These are phyloP conservation scores for Antheraea mylitta DNA, from an alignment of 1,140 invertebrate species.

Conservation along the genomic window DNA sequence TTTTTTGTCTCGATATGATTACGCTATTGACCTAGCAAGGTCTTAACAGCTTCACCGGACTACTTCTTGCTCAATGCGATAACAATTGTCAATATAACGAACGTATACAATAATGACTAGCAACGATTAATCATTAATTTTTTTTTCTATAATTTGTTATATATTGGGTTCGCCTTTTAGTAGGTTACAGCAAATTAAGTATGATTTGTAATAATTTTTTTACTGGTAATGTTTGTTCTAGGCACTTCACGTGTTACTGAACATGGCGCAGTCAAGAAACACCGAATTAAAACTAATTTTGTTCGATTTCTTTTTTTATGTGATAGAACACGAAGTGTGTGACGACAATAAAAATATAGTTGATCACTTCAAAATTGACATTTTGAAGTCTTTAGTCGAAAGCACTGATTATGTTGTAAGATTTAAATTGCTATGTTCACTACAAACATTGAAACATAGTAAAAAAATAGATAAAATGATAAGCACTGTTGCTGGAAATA, in stretches of 20 bases:
- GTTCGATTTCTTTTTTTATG: conserved; percentile 41
- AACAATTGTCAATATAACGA: too few species aligned
- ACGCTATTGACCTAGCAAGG: too few species aligned
- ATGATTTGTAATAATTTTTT: too few species aligned
- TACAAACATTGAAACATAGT: conserved; percentile 15
- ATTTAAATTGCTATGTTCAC: conserved; percentile 22
- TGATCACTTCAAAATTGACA: conserved; percentile 16
- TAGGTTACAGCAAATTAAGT: too few species aligned
- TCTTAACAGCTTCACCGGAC: too few species aligned
- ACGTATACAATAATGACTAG: too few species aligned
- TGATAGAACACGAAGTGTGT: conserved; percentile 17
- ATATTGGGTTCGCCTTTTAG: too few species aligned
- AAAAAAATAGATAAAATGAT: conserved; percentile 31
- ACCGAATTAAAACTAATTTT: conserved; percentile 41
- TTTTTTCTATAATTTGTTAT: too few species aligned
- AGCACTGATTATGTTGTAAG: conserved; percentile 23
- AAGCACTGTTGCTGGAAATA: conserved; percentile 24
- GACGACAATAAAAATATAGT: conserved; percentile 26
- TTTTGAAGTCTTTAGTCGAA: conserved; percentile 28
- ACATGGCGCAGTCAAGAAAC: conserved; percentile 34
- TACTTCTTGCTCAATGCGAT: too few species aligned
- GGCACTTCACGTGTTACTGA: conserved; percentile 43
- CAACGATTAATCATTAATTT: too few species aligned
- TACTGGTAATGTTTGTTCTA: conserved; percentile 21
- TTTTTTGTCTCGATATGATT: too few species aligned